phyloP scores from a whole-genome alignment of 2,888 invertebrate genomes.

The Escarpia spicata region DNA sequence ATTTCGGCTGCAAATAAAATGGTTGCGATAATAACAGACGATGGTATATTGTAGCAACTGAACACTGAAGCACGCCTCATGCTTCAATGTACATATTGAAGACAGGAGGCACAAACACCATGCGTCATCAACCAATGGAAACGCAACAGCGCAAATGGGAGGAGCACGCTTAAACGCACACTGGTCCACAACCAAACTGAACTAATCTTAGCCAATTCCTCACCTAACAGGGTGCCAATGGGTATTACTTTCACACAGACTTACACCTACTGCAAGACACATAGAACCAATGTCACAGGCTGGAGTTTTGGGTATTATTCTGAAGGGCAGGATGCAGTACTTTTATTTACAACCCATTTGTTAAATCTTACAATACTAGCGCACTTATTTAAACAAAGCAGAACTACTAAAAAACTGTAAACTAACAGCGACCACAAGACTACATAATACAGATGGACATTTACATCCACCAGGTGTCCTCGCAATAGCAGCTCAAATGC shows the following conservation, averaged over 20 bases:
- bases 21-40: neutral
- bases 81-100: neutral
- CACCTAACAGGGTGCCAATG: neutral
- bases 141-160: slow-evolving; percentile 13
- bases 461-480: too few species aligned
- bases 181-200: neutral
- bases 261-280: neutral
- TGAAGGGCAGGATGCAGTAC: neutral
- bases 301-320: neutral
- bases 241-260: neutral
- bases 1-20: neutral
- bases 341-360: neutral
- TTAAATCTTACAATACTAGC: neutral
- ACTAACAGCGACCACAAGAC: neutral
- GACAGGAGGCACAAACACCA: neutral
- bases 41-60: neutral
- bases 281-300: neutral
- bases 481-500: too few species aligned
- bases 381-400: neutral
- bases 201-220: neutral
- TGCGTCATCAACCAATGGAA: slow-evolving; percentile 5
- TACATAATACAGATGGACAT: neutral
- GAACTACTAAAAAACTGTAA: neutral
- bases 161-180: neutral
- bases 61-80: neutral